Evolutionary conservation across 2,888 invertebrate species (phyloP), one percentile per base, ranked within the genome.

Genomic region (Lordiphosa fenestrarum): DNA sequence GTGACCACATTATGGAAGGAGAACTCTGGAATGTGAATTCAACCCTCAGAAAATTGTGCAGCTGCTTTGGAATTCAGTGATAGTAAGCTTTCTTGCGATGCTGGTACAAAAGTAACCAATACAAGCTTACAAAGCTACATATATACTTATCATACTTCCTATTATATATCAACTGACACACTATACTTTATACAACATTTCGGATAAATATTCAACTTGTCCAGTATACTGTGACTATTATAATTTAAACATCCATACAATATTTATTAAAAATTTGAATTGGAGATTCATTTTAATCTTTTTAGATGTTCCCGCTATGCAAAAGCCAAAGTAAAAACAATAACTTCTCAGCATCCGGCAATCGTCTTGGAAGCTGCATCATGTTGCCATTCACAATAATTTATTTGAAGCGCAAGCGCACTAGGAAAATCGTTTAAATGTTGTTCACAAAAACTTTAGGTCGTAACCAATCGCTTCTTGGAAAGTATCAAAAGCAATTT

Each of bases 1-100:
- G 44, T 15, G 30, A 33, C 44, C 44, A 44, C 30, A 33, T 33
- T 6, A 44, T 44, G 44, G 44, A 44, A 33, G 10, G n/a, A 44
- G 44, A 33, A 33, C 33, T 44, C 44, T 44, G 44, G 44, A 44
- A 44, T 33, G 44, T 23, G 30, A 47, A 21, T 36, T 47, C 47
- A 47, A 47, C 36, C 44, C 44, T 33, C 10, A 44, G 33, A 13
- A 15, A 33, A 44, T 44, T 15, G 10, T 25, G 44, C 44, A 44
- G 44, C 33, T 44, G 42, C 42, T 42, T 21, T 42, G 44, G 44
- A 44, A 44, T 44, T 33, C 25, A 33, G 44, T 15, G 30, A 44
- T 30, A 15, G 44, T 15, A 44, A 33, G 30, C 12, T 25, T 44
- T 15, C 15, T 44, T 33, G 33, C 44, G 13, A 44, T 44, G 23